Evolutionary conservation across 35 echinoderm and acorn worm genomes (phyloP), one percentile per base, ranked within the genome.

Genomic region (Lytechinus variegatus): DNA sequence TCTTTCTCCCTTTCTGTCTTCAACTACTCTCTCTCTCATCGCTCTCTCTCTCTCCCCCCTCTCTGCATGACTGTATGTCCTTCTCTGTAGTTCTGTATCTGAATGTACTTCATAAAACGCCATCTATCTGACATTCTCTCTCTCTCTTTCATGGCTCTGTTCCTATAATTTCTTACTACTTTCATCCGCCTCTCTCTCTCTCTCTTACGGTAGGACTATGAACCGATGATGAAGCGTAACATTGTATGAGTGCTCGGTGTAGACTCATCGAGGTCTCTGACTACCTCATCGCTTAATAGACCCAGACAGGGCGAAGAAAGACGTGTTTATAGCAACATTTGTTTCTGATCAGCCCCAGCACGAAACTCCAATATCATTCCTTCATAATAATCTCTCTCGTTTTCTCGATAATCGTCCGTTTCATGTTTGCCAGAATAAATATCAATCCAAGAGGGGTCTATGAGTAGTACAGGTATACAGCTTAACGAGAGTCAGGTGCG

Each of bases 301-400:
- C 19, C 21, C 66, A 79, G 66, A 79, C 66, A 79, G 21, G 66
- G 66, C 21, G 66, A 79, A 79, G 66, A 79, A 16, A 79, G 66
- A 79, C 66, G 66, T 79, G 19, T 79, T 79, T 24, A 79, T 79
- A 79, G 19, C 16, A 79, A 79, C 66, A 79, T 79, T 79, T 79
- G 66, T 79, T 79, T 79, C 66, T 79, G 19, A 79, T 79, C 66
- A 79, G 21, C 4, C 66, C 66, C 66, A 79, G 66, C 66, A 79
- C 66, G 66, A 79, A 79, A 79, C 66, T 79, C 66, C 66, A 19
- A 79, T 79, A 79, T 79, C 66, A 79, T 79, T 79, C 66, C n/a
- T 79, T n/a, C 12, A 79, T 79, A 79, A 79, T 79, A 24, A 12
- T 79, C 66, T 79, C 66, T 79, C 66, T 79, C 66, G 5, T 14